Conservation (phyloP, 2,797 vertebrate genomes). For the Pempheris klunzingeri region DNA sequence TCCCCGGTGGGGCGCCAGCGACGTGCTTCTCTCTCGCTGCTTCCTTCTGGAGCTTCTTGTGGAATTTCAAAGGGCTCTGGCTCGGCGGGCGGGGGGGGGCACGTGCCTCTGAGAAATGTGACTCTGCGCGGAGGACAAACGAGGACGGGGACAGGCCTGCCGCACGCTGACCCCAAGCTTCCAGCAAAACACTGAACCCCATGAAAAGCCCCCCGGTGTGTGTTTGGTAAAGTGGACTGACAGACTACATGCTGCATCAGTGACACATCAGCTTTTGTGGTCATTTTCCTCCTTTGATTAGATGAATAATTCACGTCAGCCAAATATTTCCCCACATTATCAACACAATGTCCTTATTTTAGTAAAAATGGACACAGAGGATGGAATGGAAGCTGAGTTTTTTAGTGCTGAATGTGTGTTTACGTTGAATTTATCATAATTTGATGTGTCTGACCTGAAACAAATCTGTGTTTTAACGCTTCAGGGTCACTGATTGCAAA, state of each 20-base stretch:
- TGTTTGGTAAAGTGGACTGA: not conserved
- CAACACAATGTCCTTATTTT: not conserved
- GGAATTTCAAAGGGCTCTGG: constrained; percentile 37
- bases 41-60: constrained; percentile 56
- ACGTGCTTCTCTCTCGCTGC: not conserved
- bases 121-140: constrained; percentile 44
- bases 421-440: not conserved
- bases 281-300: not conserved
- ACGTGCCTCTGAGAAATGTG: constrained; percentile 51
- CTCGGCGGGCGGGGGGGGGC: not conserved
- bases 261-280: not conserved
- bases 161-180: not conserved
- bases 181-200: not conserved
- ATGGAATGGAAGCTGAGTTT: not conserved
- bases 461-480: too few species aligned
- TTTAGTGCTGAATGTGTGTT: not conserved
- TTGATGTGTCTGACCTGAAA: not conserved
- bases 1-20: constrained; percentile 22
- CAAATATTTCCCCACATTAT: not conserved
- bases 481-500: not conserved
- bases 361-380: not conserved
- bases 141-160: constrained; percentile 20
- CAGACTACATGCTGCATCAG: not conserved
- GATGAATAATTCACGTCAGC: constrained; percentile 1
- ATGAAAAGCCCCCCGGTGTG: not conserved